phyloP scores from a whole-genome alignment of 1,140 invertebrate genomes.

The Paraescarpia echinospica region DNA sequence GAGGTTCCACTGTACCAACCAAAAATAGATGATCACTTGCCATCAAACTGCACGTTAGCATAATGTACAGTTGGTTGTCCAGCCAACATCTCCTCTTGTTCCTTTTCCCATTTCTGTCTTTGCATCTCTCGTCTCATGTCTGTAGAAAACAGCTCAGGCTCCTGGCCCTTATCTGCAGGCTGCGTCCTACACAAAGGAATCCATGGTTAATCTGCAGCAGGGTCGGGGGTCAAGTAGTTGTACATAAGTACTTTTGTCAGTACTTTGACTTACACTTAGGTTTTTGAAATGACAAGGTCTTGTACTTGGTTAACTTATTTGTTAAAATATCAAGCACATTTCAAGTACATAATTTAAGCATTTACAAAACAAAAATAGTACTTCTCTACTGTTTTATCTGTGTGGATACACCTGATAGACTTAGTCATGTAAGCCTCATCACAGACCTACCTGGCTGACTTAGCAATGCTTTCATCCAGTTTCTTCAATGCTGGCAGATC shows the following conservation, averaged over 20 bases:
- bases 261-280: too few species aligned
- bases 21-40: constrained; percentile 51
- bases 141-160: constrained; percentile 47
- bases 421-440: too few species aligned
- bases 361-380: too few species aligned
- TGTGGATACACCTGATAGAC: too few species aligned
- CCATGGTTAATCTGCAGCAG: not conserved
- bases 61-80: constrained; percentile 74
- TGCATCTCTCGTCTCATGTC: constrained; percentile 54
- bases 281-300: too few species aligned
- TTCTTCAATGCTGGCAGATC: constrained; percentile 74
- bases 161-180: not conserved
- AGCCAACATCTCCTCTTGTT: constrained; percentile 55
- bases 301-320: too few species aligned
- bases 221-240: too few species aligned
- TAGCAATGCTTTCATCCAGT: constrained; percentile 65
- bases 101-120: constrained; percentile 67
- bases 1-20: not conserved
- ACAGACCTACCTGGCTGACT: not conserved
- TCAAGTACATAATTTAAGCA: too few species aligned
- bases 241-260: too few species aligned
- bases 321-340: too few species aligned
- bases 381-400: too few species aligned
- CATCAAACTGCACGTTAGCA: constrained; percentile 84
- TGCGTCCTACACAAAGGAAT: not conserved